These are phyloP conservation scores for Sacculina carcini DNA, from an alignment of 2,888 invertebrate species.

Conservation along the genomic window DNA sequence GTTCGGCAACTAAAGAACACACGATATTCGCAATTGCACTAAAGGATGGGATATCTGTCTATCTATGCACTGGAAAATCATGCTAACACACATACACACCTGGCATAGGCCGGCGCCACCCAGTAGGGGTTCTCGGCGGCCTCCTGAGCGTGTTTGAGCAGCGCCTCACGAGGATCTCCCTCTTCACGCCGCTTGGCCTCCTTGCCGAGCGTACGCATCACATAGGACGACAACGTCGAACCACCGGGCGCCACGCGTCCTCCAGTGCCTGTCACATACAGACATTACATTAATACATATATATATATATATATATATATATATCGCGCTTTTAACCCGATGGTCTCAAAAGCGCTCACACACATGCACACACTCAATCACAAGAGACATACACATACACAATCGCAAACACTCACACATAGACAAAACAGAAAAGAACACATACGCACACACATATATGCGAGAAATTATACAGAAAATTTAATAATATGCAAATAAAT, in stretches of 20 bases:
- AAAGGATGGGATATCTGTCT: neutral
- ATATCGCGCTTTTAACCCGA: too few relatives aligned
- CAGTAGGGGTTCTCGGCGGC: conserved; percentile 90
- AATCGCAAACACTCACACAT: too few relatives aligned
- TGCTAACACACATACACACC: conserved; percentile 20
- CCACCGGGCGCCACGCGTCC: conserved; percentile 84
- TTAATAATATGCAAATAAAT: too few relatives aligned
- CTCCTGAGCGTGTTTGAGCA: conserved; percentile 75
- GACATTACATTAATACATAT: conserved; percentile 6
- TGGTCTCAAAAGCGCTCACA: too few relatives aligned
- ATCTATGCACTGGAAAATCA: neutral
- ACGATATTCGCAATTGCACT: too few relatives aligned
- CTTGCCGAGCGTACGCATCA: conserved; percentile 77
- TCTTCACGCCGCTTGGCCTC: conserved; percentile 76
- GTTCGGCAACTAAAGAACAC: too few relatives aligned
- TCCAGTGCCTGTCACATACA: conserved; percentile 28
- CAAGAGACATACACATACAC: too few relatives aligned
- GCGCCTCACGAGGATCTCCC: conserved; percentile 75
- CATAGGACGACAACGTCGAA: conserved; percentile 82
- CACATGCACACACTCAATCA: too few relatives aligned
- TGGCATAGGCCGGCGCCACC: conserved; percentile 73
- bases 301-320: too few relatives aligned
- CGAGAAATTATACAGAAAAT: too few relatives aligned
- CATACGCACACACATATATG: too few relatives aligned
- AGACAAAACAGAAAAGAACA: too few relatives aligned